phyloP scores from a whole-genome alignment of 2,113 vertebrate genomes.

The Alces alces region DNA sequence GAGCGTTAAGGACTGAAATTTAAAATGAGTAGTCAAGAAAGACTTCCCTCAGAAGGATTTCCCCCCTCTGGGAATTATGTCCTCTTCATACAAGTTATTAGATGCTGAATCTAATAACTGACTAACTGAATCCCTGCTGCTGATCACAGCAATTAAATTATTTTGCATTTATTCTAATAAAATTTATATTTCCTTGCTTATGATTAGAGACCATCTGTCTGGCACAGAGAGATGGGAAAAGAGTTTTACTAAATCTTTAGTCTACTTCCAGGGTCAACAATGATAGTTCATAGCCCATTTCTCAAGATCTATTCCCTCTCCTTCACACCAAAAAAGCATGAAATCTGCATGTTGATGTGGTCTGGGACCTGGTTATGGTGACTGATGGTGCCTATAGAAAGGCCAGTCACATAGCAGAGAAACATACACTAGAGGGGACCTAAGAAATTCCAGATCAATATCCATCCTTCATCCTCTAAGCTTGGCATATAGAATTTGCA shows the following conservation, averaged over 20 bases:
- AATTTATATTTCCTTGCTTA: not conserved
- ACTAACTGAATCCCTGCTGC: not conserved
- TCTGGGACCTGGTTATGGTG: not conserved
- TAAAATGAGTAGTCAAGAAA: not conserved
- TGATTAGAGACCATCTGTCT: not conserved
- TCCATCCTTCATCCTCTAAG: not conserved
- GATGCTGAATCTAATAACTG: not conserved
- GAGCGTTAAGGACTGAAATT: not conserved
- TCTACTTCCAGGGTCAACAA: not conserved
- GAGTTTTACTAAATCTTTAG: not conserved
- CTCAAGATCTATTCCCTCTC: not conserved
- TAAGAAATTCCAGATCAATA: not conserved
- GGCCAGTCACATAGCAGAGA: not conserved
- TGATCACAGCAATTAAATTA: not conserved
- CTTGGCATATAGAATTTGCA: not conserved
- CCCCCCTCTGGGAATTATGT: not conserved
- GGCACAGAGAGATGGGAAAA: not conserved
- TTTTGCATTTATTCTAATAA: not conserved
- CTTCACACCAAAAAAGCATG: accelerated
- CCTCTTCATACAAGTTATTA: not conserved
- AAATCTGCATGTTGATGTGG: not conserved
- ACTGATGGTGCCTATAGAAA: not conserved
- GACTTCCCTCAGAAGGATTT: not conserved
- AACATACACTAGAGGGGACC: not conserved
- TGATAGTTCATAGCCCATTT: not conserved